phyloP scores from a whole-genome alignment of 2,797 vertebrate species.

The Micropoecilia bifurca region DNA sequence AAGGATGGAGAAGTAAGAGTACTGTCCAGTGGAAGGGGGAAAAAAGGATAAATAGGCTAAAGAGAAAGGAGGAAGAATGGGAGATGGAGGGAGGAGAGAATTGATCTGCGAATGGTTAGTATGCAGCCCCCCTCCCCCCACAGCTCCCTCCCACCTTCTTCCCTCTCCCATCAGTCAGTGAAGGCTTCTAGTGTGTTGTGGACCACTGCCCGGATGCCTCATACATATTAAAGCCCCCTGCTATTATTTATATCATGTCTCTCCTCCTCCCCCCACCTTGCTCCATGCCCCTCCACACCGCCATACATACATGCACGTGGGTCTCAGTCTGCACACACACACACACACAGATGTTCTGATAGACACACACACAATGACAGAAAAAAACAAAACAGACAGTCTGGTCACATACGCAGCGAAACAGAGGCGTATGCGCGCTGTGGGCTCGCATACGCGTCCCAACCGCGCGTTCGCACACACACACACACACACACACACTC shows the following conservation, averaged over 20 bases:
- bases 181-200: slow-evolving; percentile 85
- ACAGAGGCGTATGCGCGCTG: slow-evolving; percentile 34
- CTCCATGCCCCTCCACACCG: slow-evolving; percentile 55
- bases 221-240: slow-evolving; percentile 87
- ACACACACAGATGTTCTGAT: slow-evolving; percentile 50
- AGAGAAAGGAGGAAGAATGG: slow-evolving; percentile 74
- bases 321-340: slow-evolving; percentile 28
- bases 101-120: slow-evolving; percentile 87
- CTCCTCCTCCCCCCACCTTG: slow-evolving; percentile 66
- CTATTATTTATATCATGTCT: slow-evolving; percentile 84
- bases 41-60: slow-evolving; percentile 73
- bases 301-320: slow-evolving; percentile 63
- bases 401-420: slow-evolving; percentile 68
- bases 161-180: slow-evolving; percentile 85
- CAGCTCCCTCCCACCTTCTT: slow-evolving; percentile 53
- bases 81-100: slow-evolving; percentile 79
- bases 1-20: slow-evolving; percentile 52
- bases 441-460: slow-evolving; percentile 31
- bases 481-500: slow-evolving; percentile 16
- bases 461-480: slow-evolving; percentile 28
- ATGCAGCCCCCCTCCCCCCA: slow-evolving; percentile 76
- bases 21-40: slow-evolving; percentile 24
- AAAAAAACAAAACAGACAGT: slow-evolving; percentile 70
- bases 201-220: slow-evolving; percentile 86
- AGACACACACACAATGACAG: slow-evolving; percentile 75